phyloP scores from a whole-genome alignment of 2,888 invertebrate genomes.

The Dolichomitus sp. region DNA sequence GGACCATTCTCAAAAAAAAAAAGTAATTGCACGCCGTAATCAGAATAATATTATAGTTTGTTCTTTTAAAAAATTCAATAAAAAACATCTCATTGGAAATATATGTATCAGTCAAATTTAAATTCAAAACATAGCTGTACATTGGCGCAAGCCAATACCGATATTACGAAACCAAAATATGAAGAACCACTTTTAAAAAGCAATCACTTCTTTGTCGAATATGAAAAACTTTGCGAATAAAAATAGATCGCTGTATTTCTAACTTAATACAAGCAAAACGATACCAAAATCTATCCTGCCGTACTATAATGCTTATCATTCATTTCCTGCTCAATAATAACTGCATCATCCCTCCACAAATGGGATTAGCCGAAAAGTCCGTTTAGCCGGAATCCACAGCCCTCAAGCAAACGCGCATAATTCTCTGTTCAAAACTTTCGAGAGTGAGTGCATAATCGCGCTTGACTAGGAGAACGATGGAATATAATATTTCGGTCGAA shows the following conservation, averaged over 20 bases:
- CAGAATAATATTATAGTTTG: too few species aligned
- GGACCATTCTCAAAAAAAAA: too few species aligned
- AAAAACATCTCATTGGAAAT: too few species aligned
- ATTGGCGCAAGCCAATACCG: too few species aligned
- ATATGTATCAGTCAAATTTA: too few species aligned
- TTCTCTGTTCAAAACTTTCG: conserved; percentile 3
- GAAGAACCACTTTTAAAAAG: too few species aligned
- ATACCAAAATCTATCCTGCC: background rate
- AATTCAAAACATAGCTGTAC: too few species aligned
- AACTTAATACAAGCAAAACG: background rate
- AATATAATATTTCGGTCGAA: conserved; percentile 31
- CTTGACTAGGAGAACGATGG: conserved; percentile 4
- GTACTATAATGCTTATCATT: background rate
- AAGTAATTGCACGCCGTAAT: too few species aligned
- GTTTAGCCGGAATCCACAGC: background rate
- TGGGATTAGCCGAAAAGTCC: background rate
- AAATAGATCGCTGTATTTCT: background rate
- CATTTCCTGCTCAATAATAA: background rate
- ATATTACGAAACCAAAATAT: too few species aligned
- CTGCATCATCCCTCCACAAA: background rate
- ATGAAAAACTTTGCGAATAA: background rate
- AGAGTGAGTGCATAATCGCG: background rate
- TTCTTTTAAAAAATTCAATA: too few species aligned
- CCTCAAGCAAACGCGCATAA: background rate
- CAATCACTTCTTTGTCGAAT: too few species aligned